These are phyloP conservation scores for Pampusana beccarii DNA, from an alignment of 2,113 vertebrate genomes.

Conservation along the genomic window DNA sequence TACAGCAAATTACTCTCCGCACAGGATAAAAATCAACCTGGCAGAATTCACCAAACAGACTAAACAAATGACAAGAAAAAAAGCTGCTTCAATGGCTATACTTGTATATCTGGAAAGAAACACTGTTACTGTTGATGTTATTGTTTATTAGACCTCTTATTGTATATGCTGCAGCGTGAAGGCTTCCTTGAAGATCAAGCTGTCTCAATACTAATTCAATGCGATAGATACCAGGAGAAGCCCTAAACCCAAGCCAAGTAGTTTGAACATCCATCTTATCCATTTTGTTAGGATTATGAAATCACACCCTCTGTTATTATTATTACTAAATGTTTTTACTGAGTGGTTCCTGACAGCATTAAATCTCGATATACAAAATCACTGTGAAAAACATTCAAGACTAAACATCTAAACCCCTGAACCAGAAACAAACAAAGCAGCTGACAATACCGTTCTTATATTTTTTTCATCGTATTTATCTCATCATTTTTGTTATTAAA, in stretches of 20 bases:
- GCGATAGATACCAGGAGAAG: not conserved
- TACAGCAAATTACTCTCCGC: not conserved
- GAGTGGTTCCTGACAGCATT: not conserved
- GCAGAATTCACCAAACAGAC: not conserved
- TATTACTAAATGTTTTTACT: slow-evolving; percentile 18
- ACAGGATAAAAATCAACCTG: not conserved
- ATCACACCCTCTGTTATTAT: not conserved
- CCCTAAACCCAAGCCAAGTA: not conserved
- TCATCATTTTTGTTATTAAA: slow-evolving; percentile 40
- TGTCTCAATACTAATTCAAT: not conserved
- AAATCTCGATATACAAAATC: slow-evolving; percentile 3
- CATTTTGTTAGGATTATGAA: slow-evolving; percentile 16
- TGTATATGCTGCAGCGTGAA: not conserved
- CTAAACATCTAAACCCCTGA: slow-evolving; percentile 14
- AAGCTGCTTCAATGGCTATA: not conserved
- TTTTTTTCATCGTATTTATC: slow-evolving; percentile 15
- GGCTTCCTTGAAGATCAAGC: not conserved
- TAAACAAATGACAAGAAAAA: slow-evolving; percentile 11
- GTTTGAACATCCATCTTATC: not conserved
- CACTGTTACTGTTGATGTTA: not conserved
- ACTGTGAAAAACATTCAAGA: not conserved
- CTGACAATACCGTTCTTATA: not conserved
- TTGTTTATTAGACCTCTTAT: not conserved
- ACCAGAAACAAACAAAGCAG: not conserved
- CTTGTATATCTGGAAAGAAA: not conserved